Evolutionary conservation across 2,113 vertebrate genomes (phyloP).

Genomic region (Zeus faber): DNA sequence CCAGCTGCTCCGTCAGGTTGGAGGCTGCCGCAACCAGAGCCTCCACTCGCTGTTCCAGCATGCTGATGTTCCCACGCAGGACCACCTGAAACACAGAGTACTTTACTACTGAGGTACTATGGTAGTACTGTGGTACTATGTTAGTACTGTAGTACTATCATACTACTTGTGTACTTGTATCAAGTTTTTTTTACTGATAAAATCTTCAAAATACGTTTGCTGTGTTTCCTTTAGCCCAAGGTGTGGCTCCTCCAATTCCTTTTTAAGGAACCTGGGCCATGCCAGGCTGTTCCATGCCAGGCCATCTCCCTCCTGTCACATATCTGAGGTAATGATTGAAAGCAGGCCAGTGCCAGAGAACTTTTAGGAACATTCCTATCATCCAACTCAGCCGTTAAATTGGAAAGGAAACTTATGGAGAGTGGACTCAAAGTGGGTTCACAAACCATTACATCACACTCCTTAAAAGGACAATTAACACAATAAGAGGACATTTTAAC

Average conservation of each 20-base stretch:
- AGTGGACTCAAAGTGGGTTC: too few species aligned
- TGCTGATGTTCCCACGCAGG: constrained; percentile 55
- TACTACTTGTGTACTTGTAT: background rate
- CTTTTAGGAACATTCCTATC: background rate
- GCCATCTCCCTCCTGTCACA: background rate
- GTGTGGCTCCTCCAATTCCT: too few species aligned
- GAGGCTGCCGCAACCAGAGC: constrained; percentile 44
- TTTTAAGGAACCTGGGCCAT: background rate
- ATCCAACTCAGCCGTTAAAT: background rate
- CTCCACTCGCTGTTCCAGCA: constrained; percentile 42
- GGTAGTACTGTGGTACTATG: background rate
- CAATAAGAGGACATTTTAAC: too few species aligned
- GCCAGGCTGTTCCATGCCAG: background rate
- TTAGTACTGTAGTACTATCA: background rate
- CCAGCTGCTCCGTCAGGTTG: constrained; percentile 56
- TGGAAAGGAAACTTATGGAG: too few species aligned
- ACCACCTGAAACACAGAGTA: constrained; percentile 40
- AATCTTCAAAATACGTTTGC: too few species aligned
- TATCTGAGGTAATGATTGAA: background rate
- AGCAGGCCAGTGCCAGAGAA: background rate
- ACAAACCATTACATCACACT: too few species aligned
- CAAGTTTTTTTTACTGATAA: too few species aligned
- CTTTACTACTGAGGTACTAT: background rate
- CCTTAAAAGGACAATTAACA: too few species aligned
- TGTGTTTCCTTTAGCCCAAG: too few species aligned